phyloP scores from a whole-genome alignment of 2,888 invertebrate species.

The Synergus umbraculus region DNA sequence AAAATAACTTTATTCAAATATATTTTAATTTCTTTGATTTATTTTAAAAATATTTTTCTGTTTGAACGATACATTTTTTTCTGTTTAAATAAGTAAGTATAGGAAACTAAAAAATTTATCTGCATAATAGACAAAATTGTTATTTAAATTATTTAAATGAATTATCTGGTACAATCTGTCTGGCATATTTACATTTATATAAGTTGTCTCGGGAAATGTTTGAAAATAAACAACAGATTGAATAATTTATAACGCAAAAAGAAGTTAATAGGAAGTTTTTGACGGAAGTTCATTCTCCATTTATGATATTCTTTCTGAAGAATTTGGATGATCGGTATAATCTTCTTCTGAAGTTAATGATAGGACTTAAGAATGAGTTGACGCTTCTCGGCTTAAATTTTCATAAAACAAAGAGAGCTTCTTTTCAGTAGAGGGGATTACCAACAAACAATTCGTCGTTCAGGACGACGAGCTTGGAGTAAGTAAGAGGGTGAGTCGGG shows the following conservation, averaged over 20 bases:
- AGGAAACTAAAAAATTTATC: no score
- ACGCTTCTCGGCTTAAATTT: background rate
- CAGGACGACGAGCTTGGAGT: slow-evolving; percentile 49
- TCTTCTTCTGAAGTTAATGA: slow-evolving; percentile 30
- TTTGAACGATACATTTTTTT: no score
- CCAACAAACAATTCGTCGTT: slow-evolving; percentile 19
- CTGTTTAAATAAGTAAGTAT: no score
- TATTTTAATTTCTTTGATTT: no score
- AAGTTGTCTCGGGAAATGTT: no score
- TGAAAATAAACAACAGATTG: background rate
- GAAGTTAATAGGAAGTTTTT: background rate
- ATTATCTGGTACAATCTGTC: no score
- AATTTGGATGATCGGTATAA: slow-evolving; percentile 15
- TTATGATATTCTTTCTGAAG: background rate
- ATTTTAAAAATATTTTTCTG: no score
- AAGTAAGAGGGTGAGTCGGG: slow-evolving; percentile 44
- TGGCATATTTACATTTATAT: no score
- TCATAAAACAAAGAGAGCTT: background rate
- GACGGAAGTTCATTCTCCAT: background rate
- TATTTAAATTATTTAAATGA: no score
- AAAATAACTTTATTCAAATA: no score
- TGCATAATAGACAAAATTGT: no score
- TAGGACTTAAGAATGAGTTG: slow-evolving; percentile 10
- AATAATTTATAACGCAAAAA: background rate
- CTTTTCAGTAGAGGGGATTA: slow-evolving; percentile 1